Percentiles rank a stretch among this genome's conserved stretches.
phyloP scores from a whole-genome alignment of 2,797 vertebrate species.

The Pitangus sulphuratus region DNA sequence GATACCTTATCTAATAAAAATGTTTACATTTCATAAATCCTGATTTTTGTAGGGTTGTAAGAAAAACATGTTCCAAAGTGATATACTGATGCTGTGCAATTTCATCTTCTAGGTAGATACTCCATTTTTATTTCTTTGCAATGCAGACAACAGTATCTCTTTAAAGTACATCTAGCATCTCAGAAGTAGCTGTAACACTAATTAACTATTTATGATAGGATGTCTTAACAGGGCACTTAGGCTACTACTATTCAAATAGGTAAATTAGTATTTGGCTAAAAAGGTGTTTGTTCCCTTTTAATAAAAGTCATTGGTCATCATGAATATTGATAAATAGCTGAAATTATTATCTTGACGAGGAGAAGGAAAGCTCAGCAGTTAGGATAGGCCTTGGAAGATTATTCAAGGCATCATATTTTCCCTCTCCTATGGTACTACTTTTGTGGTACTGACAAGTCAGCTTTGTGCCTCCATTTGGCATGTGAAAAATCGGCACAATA shows the following conservation, averaged over 20 bases:
- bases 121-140: not conserved
- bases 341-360: not conserved
- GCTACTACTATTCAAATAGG: not conserved
- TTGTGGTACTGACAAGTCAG: not conserved
- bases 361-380: not conserved
- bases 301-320: not conserved
- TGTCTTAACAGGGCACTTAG: not conserved
- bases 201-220: conserved; percentile 28
- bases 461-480: not conserved
- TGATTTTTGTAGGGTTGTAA: not conserved
- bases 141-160: not conserved
- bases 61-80: not conserved
- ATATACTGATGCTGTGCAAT: not conserved
- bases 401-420: not conserved
- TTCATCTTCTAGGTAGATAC: not conserved
- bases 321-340: conserved; percentile 25
- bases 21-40: not conserved
- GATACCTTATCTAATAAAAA: conserved; percentile 6
- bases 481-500: not conserved
- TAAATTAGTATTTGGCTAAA: not conserved
- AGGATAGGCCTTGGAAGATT: not conserved
- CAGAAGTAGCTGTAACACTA: not conserved
- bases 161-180: not conserved
- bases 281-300: conserved; percentile 32
- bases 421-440: not conserved